phyloP scores from a whole-genome alignment of 2,888 invertebrate species.

The Apamea epomidion region DNA sequence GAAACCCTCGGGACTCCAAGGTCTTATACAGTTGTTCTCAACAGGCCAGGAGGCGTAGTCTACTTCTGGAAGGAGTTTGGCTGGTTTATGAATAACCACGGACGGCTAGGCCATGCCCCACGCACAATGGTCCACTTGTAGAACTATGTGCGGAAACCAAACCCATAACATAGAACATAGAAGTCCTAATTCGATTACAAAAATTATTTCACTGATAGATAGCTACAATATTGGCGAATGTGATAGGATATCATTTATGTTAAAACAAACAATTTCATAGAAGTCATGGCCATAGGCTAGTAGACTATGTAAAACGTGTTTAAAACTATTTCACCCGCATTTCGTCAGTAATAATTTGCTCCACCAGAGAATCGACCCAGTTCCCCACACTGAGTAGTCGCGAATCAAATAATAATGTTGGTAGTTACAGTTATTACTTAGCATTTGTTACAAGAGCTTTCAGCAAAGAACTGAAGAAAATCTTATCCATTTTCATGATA shows the following conservation, averaged over 20 bases:
- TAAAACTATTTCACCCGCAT: background rate
- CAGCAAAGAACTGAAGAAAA: background rate
- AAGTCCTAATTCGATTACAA: background rate
- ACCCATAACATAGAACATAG: too few relatives aligned
- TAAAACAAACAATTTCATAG: background rate
- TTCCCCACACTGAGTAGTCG: background rate
- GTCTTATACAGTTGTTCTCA: too few relatives aligned
- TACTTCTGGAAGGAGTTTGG: too few relatives aligned
- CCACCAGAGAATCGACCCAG: background rate
- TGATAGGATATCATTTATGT: too few relatives aligned
- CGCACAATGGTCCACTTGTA: background rate
- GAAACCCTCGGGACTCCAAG: too few relatives aligned
- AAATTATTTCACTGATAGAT: background rate
- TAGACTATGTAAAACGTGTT: background rate
- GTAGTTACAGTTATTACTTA: background rate
- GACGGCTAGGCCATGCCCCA: too few relatives aligned
- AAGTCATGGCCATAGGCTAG: background rate
- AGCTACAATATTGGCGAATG: too few relatives aligned
- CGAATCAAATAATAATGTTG: background rate
- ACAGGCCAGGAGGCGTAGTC: too few relatives aligned
- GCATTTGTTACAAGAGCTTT: background rate
- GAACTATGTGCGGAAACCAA: too few relatives aligned
- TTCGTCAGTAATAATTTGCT: background rate
- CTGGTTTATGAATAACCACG: too few relatives aligned
- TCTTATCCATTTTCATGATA: slow-evolving; percentile 1